phyloP scores from a whole-genome alignment of 2,888 invertebrate genomes.

The Selenia dentaria region DNA sequence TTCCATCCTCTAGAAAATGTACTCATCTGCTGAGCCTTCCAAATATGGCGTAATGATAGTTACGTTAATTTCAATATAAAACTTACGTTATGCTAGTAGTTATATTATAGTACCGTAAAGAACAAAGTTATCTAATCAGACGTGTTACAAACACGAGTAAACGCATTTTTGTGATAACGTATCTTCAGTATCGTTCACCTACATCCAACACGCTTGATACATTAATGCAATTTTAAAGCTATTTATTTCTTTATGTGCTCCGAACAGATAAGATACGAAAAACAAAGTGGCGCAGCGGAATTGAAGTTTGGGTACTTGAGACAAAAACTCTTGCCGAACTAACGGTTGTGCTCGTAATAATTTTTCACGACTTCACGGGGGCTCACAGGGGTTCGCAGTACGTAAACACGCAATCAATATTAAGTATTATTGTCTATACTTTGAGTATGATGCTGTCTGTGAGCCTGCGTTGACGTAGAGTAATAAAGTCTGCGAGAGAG shows the following conservation, averaged over 20 bases:
- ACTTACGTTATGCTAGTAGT: not conserved
- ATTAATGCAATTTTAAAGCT: constrained; percentile 26
- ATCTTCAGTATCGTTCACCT: constrained; percentile 50
- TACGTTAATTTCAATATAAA: no score
- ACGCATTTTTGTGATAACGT: constrained; percentile 56
- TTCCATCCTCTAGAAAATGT: no score
- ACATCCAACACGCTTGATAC: constrained; percentile 39
- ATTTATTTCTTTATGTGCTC: constrained; percentile 19
- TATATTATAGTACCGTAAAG: no score
- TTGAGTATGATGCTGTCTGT: constrained; percentile 12
- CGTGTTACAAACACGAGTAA: constrained; percentile 41
- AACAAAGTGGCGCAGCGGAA: constrained; percentile 15
- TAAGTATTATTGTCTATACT: constrained; percentile 19
- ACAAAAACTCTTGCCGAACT: constrained; percentile 9
- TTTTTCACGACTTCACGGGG: constrained; percentile 26
- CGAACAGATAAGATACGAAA: constrained; percentile 19
- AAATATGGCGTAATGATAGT: no score
- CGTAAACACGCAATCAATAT: constrained; percentile 22
- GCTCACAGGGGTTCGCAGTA: constrained; percentile 18
- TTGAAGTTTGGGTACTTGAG: constrained; percentile 19
- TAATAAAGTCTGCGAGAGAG: constrained; percentile 39
- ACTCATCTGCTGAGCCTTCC: no score
- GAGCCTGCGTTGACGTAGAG: constrained; percentile 30
- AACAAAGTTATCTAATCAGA: constrained; percentile 54
- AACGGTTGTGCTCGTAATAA: constrained; percentile 20